A percentile compares a stretch with the other conserved stretches of the same genome.
Evolutionary conservation across 92 coral and sea anemone species (phyloP).

Genomic region (Scolanthus callimorphus): DNA sequence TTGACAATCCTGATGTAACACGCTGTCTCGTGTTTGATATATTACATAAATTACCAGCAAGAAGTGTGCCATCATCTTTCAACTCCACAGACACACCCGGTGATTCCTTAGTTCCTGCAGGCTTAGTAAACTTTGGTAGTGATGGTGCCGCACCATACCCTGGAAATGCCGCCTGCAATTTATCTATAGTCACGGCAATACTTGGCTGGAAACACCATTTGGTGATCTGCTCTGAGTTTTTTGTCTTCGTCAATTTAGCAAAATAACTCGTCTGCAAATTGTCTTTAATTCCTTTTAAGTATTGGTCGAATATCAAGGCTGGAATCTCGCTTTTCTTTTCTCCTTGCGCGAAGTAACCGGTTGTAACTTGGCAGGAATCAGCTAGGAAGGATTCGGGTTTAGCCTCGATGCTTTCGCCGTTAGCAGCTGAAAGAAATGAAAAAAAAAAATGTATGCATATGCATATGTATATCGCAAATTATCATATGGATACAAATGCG

Average conservation of each 20-base stretch:
- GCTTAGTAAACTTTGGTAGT: constrained; percentile 40
- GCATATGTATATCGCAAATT: too few species aligned
- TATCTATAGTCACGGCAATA: constrained; percentile 13
- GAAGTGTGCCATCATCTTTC: constrained; percentile 30
- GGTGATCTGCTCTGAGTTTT: constrained; percentile 18
- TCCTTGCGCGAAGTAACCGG: constrained; percentile 37
- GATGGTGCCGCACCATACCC: constrained; percentile 19
- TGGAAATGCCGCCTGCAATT: constrained; percentile 19
- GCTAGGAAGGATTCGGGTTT: constrained; percentile 23
- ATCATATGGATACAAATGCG: too few species aligned
- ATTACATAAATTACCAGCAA: constrained; percentile 45
- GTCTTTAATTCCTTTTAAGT: constrained; percentile 17
- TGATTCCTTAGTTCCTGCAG: constrained; percentile 17
- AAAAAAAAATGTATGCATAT: background rate
- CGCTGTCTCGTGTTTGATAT: too few species aligned
- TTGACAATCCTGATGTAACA: too few species aligned
- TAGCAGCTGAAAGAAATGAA: constrained; percentile 6
- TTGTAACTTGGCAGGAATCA: constrained; percentile 15
- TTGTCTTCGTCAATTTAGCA: constrained; percentile 20
- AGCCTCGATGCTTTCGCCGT: constrained; percentile 29
- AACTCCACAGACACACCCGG: constrained; percentile 40
- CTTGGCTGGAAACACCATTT: constrained; percentile 52
- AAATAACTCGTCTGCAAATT: constrained; percentile 48
- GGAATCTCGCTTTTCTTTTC: constrained; percentile 35
- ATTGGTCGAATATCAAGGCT: constrained; percentile 7